Evolutionary conservation across 2,888 invertebrate species (phyloP).

Genomic region (Acleris holmiana): DNA sequence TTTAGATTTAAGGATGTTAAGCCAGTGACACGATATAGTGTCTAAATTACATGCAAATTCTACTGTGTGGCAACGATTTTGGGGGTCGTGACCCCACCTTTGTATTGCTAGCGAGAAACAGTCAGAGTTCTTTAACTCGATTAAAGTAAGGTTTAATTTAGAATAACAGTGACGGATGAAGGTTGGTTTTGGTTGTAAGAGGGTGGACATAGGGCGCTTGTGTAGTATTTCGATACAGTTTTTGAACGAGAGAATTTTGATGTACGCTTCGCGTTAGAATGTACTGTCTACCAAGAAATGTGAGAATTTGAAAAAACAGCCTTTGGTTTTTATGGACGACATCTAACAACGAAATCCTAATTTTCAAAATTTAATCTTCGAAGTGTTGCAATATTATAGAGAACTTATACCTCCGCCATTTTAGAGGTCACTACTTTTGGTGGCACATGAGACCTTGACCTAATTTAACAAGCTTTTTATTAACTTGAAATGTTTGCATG

Average conservation of each 20-base stretch:
- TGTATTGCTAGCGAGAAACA: conserved; percentile 23
- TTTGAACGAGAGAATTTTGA: conserved; percentile 68
- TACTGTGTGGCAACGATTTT: no score
- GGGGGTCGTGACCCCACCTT: conserved; percentile 61
- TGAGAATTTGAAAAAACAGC: no score
- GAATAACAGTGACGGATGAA: conserved; percentile 6
- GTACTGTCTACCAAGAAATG: not conserved
- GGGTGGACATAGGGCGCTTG: conserved; percentile 61
- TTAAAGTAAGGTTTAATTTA: conserved; percentile 44
- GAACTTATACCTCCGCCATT: no score
- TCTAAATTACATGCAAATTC: no score
- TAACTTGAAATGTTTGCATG: no score
- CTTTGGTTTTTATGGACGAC: not conserved
- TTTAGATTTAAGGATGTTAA: no score
- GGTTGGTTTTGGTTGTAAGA: conserved; percentile 49
- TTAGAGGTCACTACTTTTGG: no score
- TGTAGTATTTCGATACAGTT: conserved; percentile 75
- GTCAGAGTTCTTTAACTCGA: conserved; percentile 36
- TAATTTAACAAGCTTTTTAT: no score
- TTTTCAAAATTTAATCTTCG: no score
- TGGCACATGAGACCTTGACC: no score
- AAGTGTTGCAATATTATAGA: no score
- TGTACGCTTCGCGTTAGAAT: conserved; percentile 14
- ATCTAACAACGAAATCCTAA: not conserved
- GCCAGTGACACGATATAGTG: no score